Base-by-base conservation (phyloP, 1,140 invertebrate species). In the Caerostris extrusa region DNA sequence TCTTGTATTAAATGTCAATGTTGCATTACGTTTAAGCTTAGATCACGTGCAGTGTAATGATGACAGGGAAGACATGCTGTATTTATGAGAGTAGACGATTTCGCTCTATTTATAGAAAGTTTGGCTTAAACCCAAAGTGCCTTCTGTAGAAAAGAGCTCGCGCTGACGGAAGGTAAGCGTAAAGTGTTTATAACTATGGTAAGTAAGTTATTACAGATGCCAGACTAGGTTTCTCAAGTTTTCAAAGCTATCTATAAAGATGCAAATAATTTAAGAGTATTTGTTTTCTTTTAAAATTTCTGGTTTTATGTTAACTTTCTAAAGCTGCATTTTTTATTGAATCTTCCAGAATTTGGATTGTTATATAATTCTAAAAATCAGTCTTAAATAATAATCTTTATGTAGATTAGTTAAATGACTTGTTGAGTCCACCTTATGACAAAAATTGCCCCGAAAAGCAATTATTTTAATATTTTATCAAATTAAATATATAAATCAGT, bases 11-110 rank as follows among this genome's bases (percentile, higher is more conserved):
- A 57, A 64, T 88, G 60, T 88, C 86, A 88, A 88, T 88, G 86
- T 64, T 55, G n/a, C 57, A n/a, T 34, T 60, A 85, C 83, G 58
- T 7, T 60, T 58, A 56, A 85, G 57, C n/a, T 85, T 85, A 58
- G 83, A 85, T 85, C 83, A 85, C 83, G 71, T 77, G 71, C 71
- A 77, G 50, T 77, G 53, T 77, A 50, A 77, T 12, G 53, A 56
- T 85, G 83, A 85, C 83, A 85, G 83, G 19, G 55, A 85, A 60
- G 56, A 60, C 83, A 56, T 85, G 34, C 12, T 77, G 34, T 77
- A 19, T 83, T 56, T n/a, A n/a, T 17, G 71, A 88, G 86, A 61
- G 86, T 88, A 88, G 57, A 88, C 58, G 60, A 64, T n/a, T 82
- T 7, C 2, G 60, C 53, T 64, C 86, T 88, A 88, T 88, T 88